These are phyloP conservation scores for Calliphora vomitoria DNA, from an alignment of 2,888 invertebrate genomes.

Conservation along the genomic window DNA sequence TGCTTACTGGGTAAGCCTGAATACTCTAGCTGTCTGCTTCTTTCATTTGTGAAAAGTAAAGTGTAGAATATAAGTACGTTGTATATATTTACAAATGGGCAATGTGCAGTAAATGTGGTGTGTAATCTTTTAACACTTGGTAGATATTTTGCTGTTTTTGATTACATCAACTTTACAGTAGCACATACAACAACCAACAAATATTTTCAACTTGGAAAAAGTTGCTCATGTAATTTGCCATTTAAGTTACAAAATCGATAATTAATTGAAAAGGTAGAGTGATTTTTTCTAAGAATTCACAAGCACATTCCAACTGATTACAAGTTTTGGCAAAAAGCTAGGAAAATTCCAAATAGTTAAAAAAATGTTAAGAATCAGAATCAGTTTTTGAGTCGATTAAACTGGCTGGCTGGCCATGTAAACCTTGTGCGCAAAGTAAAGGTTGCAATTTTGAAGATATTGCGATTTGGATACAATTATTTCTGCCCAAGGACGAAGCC, in stretches of 20 bases:
- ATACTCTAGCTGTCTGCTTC: not conserved
- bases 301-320: no score
- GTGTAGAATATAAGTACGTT: slow-evolving; percentile 12
- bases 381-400: no score
- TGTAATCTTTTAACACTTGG: slow-evolving; percentile 70
- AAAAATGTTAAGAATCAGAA: no score
- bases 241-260: slow-evolving; percentile 53
- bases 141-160: slow-evolving; percentile 34
- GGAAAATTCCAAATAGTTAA: no score
- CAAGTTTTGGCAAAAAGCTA: no score
- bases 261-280: slow-evolving; percentile 39
- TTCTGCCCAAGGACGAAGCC: no score
- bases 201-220: not conserved
- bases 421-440: no score
- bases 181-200: not conserved
- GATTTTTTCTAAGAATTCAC: not conserved
- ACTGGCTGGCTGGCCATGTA: no score
- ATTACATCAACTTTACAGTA: slow-evolving; percentile 10
- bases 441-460: no score
- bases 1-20: not conserved
- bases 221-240: slow-evolving; percentile 14
- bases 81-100: slow-evolving; percentile 45
- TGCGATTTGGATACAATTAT: no score
- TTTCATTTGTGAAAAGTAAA: slow-evolving; percentile 44
- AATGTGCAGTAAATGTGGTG: slow-evolving; percentile 64